Conservation (phyloP, 2,888 invertebrate genomes). For the Lordiphosa andalusiaca region DNA sequence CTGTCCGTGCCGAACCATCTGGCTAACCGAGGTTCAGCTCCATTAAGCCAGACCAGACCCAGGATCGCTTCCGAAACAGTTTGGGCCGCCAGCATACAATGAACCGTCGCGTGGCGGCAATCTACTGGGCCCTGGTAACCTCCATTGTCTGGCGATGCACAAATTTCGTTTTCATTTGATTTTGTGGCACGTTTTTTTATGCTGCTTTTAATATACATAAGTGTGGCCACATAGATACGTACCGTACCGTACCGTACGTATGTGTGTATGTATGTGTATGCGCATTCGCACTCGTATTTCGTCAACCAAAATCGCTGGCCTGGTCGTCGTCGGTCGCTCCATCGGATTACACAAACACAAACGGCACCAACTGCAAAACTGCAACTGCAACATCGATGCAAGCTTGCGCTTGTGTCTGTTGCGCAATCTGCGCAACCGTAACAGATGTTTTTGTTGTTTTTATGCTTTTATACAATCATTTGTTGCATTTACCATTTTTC, state of each 20-base stretch:
- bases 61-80: no score
- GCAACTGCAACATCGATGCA: conserved; percentile 10
- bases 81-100: no score
- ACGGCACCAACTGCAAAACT: conserved; percentile 5
- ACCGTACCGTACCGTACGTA: no score
- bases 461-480: conserved; percentile 9
- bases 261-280: conserved; percentile 15
- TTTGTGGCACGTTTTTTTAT: conserved; percentile 47
- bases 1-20: no score
- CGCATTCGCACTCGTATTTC: conserved; percentile 41
- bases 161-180: conserved; percentile 50
- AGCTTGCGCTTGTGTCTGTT: conserved; percentile 9
- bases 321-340: conserved; percentile 1
- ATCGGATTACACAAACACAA: neutral
- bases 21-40: no score
- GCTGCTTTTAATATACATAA: neutral
- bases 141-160: conserved; percentile 7
- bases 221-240: no score
- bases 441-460: conserved; percentile 9
- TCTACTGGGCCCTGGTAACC: no score
- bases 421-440: conserved; percentile 13
- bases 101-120: no score
- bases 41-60: no score
- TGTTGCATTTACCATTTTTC: conserved; percentile 12
- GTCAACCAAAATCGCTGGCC: conserved; percentile 37